phyloP scores from a whole-genome alignment of 2,113 vertebrate genomes.

The Theristicus caerulescens region DNA sequence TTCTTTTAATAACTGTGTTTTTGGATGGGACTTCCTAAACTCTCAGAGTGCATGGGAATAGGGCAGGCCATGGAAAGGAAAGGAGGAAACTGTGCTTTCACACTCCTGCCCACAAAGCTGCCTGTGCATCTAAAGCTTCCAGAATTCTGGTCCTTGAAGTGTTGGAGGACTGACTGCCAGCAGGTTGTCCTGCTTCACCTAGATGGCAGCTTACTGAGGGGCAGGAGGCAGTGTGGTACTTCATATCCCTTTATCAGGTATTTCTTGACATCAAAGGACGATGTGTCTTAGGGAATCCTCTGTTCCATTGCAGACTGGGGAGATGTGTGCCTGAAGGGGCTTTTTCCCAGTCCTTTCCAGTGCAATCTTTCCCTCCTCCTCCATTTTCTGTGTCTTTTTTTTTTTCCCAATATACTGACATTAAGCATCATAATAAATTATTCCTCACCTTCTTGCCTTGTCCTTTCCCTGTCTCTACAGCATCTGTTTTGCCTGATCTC shows the following conservation, averaged over 20 bases:
- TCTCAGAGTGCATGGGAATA: not conserved
- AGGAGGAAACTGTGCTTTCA: slow-evolving; percentile 38
- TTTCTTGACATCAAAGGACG: not conserved
- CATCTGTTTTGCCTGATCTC: not conserved
- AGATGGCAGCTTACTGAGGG: not conserved
- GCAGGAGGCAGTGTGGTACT: not conserved
- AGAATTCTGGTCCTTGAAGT: not conserved
- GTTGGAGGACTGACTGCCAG: not conserved
- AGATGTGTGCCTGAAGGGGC: not conserved
- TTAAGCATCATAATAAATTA: not conserved
- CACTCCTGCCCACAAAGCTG: not conserved
- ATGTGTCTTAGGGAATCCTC: not conserved
- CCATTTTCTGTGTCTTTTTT: not conserved
- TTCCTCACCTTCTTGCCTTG: not conserved
- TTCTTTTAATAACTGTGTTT: not conserved
- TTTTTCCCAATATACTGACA: not conserved
- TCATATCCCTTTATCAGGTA: not conserved
- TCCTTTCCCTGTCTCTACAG: not conserved
- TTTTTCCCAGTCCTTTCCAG: not conserved
- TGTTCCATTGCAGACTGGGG: not conserved
- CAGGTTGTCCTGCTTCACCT: not conserved
- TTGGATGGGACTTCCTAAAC: not conserved
- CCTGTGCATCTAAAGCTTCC: not conserved
- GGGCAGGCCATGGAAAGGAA: not conserved
- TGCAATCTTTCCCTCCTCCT: not conserved